A percentile compares a stretch with the other conserved stretches of the same genome.
Conservation (phyloP, 2,113 vertebrate species). For the Gnathochromis pfefferi region DNA sequence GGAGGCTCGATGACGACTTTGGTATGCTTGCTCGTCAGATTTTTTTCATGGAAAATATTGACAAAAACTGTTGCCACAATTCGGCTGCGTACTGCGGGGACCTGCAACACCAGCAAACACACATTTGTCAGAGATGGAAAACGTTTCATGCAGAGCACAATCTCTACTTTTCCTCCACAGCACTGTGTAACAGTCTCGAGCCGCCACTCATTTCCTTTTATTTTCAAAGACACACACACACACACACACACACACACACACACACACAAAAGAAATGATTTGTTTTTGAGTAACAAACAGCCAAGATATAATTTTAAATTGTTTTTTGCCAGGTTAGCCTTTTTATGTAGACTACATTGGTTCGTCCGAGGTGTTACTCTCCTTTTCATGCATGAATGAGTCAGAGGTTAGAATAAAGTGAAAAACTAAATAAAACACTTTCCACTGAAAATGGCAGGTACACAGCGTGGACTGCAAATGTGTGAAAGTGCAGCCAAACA, state of each 20-base stretch:
- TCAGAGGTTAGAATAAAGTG: not conserved
- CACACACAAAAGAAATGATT: not conserved
- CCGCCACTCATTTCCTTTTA: accelerated
- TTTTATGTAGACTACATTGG: not conserved
- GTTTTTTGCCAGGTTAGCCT: not conserved
- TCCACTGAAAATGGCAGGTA: not conserved
- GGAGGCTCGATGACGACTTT: constrained; percentile 49
- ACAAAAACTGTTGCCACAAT: constrained; percentile 34
- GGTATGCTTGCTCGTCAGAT: not conserved
- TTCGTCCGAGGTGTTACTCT: not conserved
- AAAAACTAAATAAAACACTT: not conserved
- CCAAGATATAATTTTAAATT: not conserved
- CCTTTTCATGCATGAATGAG: not conserved
- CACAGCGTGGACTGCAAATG: not conserved
- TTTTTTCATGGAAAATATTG: not conserved
- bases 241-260: too few species aligned
- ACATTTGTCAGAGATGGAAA: not conserved
- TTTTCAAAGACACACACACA: not conserved
- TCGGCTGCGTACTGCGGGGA: constrained; percentile 22
- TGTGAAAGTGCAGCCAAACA: not conserved
- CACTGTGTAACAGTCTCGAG: not conserved
- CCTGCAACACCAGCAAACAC: constrained; percentile 30
- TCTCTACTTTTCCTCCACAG: not conserved
- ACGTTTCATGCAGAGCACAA: not conserved
- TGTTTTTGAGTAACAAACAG: not conserved